Evolutionary conservation across 2,797 vertebrate genomes (phyloP).

Genomic region (Rhinoraja longicauda): DNA sequence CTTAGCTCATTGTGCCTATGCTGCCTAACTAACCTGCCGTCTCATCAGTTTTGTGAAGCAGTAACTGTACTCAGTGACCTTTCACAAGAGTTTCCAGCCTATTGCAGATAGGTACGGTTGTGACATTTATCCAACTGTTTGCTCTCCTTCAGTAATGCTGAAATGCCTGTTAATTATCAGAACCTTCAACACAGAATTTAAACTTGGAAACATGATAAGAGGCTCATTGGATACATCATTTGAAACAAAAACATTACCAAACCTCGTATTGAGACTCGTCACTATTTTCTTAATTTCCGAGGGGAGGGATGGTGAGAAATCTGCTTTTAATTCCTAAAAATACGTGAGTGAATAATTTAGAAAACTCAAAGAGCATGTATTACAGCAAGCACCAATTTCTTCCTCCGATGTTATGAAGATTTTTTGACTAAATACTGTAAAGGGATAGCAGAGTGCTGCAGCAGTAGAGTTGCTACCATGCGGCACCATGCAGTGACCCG

Average conservation of each 20-base stretch:
- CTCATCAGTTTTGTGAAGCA: not conserved
- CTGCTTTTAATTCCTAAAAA: too few relatives aligned
- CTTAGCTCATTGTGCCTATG: too few relatives aligned
- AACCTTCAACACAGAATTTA: not conserved
- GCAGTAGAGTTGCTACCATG: too few relatives aligned
- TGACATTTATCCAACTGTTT: not conserved
- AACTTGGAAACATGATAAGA: not conserved
- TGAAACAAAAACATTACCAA: not conserved
- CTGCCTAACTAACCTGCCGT: not conserved
- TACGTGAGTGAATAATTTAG: too few relatives aligned
- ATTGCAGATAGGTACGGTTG: not conserved
- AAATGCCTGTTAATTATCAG: not conserved
- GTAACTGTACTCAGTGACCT: not conserved
- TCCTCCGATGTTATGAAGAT: too few relatives aligned
- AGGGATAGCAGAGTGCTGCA: too few relatives aligned
- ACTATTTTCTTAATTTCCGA: not conserved
- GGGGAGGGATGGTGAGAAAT: too few relatives aligned
- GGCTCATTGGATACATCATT: not conserved
- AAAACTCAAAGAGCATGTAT: too few relatives aligned
- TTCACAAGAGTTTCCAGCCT: not conserved
- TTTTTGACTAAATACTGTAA: too few relatives aligned
- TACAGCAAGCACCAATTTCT: too few relatives aligned
- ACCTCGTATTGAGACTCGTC: not conserved
- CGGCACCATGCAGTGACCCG: too few relatives aligned
- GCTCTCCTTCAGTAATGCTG: not conserved